Base-by-base conservation (phyloP, 2,797 vertebrate species). In the Selene dorsalis region DNA sequence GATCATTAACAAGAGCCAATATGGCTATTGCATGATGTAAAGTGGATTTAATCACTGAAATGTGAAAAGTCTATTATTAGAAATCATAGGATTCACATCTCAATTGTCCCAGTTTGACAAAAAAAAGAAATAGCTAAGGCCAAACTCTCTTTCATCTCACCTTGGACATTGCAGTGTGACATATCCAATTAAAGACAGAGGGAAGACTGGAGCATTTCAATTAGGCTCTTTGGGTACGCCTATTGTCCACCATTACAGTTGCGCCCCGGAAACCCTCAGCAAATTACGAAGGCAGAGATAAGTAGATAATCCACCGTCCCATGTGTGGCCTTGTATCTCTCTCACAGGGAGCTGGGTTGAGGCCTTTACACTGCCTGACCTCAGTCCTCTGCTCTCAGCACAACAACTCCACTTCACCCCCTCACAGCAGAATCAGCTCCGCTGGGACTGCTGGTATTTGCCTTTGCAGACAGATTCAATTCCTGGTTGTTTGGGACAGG, bases 301-400 rank as follows among this genome's bases (percentile, higher is more conserved):
- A 84, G 72, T 20, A 65, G 73, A 74, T 84, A 86, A 90, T 91
- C 87, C 77, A 63, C 24, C 0, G 71, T 86, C 91, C 88, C 84
- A 4, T 77, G 84, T 77, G 87, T 13, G 4, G 17, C 26, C 60
- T 17, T 39, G 52, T 22, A 52, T 77, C 43, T 9, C 30, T 84
- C 75, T 68, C 73, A 52, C 39, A 63, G 64, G 79, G 53, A 55
- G 47, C 4, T 26, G 18, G 53, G 11, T 45, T 55, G 59, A 30
- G 60, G 60, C 66, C 18, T 58, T 22, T n/a, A 6, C 43, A 6
- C 16, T 22, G 18, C 30, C 61, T 60, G 80, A 79, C 79, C 73
- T 84, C 64, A 20, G 67, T 52, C 41, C 56, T 73, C 69, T 56
- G 39, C 70, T n/a, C 56, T 57, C 39, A 57, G 20, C 35, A n/a